Evolutionary conservation across 92 coral and sea anemone genomes (phyloP).

Genomic region (Epizoanthus illoricatus): DNA sequence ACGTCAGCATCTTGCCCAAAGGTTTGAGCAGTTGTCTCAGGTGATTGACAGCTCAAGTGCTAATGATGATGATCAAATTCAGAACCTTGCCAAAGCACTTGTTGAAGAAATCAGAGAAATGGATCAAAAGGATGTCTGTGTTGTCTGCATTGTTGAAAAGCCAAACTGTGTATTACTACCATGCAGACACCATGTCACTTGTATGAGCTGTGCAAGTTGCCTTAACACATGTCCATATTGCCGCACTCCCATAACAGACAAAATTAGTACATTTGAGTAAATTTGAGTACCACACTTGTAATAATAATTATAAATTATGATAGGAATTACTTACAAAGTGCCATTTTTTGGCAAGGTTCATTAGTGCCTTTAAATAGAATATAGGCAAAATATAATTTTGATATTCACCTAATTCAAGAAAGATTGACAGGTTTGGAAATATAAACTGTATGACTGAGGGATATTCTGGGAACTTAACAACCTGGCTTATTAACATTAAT

Average conservation of each 20-base stretch:
- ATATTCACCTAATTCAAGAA: too few species aligned
- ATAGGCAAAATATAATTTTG: too few species aligned
- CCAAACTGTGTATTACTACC: conserved; percentile 61
- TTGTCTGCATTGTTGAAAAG: conserved; percentile 48
- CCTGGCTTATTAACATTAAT: too few species aligned
- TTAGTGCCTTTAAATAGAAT: too few species aligned
- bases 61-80: conserved; percentile 14
- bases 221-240: conserved; percentile 48
- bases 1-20: conserved; percentile 44
- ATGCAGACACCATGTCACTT: conserved; percentile 57
- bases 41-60: conserved; percentile 39
- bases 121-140: conserved; percentile 55
- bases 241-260: conserved; percentile 41
- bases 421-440: too few species aligned
- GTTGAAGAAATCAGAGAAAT: conserved; percentile 50
- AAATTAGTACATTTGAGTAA: conserved; percentile 48
- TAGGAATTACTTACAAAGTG: not conserved
- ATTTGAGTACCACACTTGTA: too few species aligned
- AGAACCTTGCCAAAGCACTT: conserved; percentile 30
- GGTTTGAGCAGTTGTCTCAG: conserved; percentile 52
- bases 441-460: too few species aligned
- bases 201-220: conserved; percentile 40
- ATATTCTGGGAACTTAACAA: too few species aligned
- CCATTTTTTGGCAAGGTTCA: too few species aligned
- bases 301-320: not conserved